phyloP scores from a whole-genome alignment of 2,113 vertebrate genomes.

The Acrocephalus kingi region DNA sequence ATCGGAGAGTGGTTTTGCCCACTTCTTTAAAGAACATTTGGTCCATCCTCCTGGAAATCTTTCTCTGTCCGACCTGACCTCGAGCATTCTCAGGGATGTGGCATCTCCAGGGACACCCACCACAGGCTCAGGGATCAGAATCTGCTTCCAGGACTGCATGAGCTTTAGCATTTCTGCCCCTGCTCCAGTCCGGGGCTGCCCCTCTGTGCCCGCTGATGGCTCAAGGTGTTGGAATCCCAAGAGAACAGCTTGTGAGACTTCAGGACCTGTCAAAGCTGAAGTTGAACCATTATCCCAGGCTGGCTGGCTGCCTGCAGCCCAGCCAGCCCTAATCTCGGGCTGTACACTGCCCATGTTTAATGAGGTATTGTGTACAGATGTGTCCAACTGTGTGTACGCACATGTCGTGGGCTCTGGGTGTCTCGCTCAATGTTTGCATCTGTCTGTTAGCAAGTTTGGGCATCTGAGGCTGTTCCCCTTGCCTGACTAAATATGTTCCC shows the following conservation, averaged over 20 bases:
- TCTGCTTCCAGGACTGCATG: neutral
- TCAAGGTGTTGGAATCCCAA: neutral
- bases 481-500: neutral
- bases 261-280: neutral
- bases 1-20: neutral
- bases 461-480: neutral
- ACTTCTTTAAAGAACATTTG: neutral
- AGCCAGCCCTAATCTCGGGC: constrained; percentile 47
- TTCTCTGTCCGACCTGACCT: neutral
- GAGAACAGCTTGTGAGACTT: constrained; percentile 5
- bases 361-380: constrained; percentile 19
- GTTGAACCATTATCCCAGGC: neutral
- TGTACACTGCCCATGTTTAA: constrained; percentile 37
- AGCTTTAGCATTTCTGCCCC: neutral
- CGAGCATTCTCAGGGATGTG: neutral
- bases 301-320: constrained; percentile 18
- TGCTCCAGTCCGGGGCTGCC: neutral
- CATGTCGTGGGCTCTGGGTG: neutral
- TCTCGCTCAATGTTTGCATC: constrained; percentile 34
- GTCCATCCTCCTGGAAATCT: neutral
- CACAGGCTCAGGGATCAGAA: neutral
- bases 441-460: neutral
- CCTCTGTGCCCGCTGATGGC: neutral
- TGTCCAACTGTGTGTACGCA: constrained; percentile 26
- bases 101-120: neutral